Evolutionary conservation across 2,113 vertebrate genomes (phyloP).

Genomic region (Odontophorus gujanensis): DNA sequence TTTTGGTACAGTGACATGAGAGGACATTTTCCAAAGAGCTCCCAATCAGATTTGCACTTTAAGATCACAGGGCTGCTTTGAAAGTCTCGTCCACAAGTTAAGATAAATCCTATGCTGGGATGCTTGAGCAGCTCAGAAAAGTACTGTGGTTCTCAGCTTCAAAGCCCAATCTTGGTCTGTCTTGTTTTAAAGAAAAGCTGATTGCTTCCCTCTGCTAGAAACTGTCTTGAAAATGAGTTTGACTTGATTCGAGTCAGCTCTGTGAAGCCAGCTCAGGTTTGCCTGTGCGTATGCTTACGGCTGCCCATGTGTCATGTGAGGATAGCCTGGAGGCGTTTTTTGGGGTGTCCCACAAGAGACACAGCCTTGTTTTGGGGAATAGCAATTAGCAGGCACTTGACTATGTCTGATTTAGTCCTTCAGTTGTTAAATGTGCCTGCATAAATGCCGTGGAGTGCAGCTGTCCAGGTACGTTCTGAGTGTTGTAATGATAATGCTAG

Average conservation of each 20-base stretch:
- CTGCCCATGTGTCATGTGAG: neutral
- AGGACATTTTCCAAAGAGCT: neutral
- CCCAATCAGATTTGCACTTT: neutral
- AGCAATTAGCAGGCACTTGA: neutral
- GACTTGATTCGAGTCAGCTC: neutral
- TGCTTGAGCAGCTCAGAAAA: neutral
- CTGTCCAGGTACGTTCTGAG: neutral
- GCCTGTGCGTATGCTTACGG: no score
- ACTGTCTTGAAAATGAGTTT: neutral
- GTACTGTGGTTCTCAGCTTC: neutral
- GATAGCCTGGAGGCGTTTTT: fast-evolving
- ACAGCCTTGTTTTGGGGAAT: neutral
- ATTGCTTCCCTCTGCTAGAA: neutral
- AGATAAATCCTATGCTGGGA: neutral
- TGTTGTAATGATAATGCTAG: neutral
- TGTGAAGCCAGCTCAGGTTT: neutral
- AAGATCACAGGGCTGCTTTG: neutral
- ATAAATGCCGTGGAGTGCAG: neutral
- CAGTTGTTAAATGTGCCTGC: neutral
- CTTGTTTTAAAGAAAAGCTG: neutral
- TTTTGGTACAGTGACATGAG: neutral
- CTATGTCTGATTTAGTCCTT: neutral
- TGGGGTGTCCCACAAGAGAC: neutral
- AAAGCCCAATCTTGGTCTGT: fast-evolving
- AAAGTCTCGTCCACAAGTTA: neutral